Evolutionary conservation across 1,140 invertebrate species (phyloP), one percentile per base, ranked within the genome.

Genomic region (Drosophila burlai): DNA sequence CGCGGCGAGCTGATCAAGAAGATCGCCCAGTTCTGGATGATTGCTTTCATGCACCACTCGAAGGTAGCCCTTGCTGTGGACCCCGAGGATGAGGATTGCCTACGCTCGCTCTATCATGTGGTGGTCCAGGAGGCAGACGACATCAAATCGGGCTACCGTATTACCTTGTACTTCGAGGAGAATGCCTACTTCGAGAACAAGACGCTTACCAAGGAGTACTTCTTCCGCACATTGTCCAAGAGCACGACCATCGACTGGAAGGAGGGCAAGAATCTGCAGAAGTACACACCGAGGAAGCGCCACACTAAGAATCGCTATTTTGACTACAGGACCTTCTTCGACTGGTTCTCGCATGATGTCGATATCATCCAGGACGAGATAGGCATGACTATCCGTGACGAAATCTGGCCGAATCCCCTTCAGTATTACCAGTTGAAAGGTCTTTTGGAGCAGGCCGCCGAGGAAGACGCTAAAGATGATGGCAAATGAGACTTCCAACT

Each of bases 21-120:
- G 92, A 97, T 98, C 91, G 96, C 97, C 29, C 97, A 98, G 91
- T 98, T 98, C 93, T 98, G 97, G 98, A 95, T 97, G 16, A 98
- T 96, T 67, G 96, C 97, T 93, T 96, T 98, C 94, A 96, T 97
- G 54, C 98, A 98, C 93, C 97, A 98, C 94, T 97, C 97, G 69
- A 96, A 97, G 94, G 95, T 98, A 79, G 96, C 96, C 63, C 95
- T 95, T 45, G 95, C 98, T 83, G 93, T 98, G 61, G 96, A 96
- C 81, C 97, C 97, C 91, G 96, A 97, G 47, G 97, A 98, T 91
- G 97, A 98, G 91, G 97, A 98, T 91, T 97, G 96, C 62, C 93
- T 98, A 55, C 96, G 97, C 83, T 96, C 96, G 84, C 93, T 98
- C 58, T 96, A 94, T 46, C 97, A 97, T 93, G 92, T 98, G 55